These are phyloP conservation scores for Drosophila neocordata DNA, from an alignment of 1,140 invertebrate species.

Conservation along the genomic window DNA sequence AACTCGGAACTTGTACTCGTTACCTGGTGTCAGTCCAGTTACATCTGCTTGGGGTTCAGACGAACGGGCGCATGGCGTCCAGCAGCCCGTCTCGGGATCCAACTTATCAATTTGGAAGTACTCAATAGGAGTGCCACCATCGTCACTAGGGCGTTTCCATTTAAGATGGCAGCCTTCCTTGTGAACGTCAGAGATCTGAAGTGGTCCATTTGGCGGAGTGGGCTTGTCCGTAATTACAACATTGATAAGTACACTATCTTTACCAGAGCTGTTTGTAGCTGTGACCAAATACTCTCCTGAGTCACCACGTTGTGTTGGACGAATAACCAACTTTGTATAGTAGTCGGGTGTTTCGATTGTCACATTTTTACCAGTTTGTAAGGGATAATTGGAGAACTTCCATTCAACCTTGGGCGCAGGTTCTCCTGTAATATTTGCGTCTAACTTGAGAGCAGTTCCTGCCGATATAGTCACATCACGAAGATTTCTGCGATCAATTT, in stretches of 20 bases:
- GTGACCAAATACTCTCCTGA: slow-evolving; percentile 95
- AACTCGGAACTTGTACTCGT: slow-evolving; percentile 97
- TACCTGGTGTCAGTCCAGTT: slow-evolving; percentile 92
- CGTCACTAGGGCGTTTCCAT: slow-evolving; percentile 96
- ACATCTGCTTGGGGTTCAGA: slow-evolving; percentile 93
- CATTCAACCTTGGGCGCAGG: slow-evolving; percentile 95
- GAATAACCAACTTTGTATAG: slow-evolving; percentile 93
- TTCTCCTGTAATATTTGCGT: slow-evolving; percentile 95
- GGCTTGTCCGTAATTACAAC: slow-evolving; percentile 97
- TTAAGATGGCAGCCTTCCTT: slow-evolving; percentile 97
- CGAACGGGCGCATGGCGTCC: slow-evolving; percentile 94
- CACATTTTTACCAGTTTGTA: slow-evolving; percentile 84
- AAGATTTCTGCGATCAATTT: slow-evolving; percentile 96
- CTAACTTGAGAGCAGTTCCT: slow-evolving; percentile 95
- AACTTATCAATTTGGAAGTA: slow-evolving; percentile 97
- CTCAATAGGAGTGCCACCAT: slow-evolving; percentile 94
- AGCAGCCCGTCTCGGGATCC: slow-evolving; percentile 96
- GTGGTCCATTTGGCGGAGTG: slow-evolving; percentile 92
- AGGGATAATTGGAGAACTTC: slow-evolving; percentile 88
- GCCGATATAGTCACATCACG: slow-evolving; percentile 95
- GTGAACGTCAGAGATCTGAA: slow-evolving; percentile 94
- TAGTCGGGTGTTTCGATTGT: slow-evolving; percentile 93
- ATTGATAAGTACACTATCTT: slow-evolving; percentile 94
- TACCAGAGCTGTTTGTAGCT: slow-evolving; percentile 93
- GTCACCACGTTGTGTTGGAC: slow-evolving; percentile 91